Conservation (phyloP, 2,797 vertebrate species). For the Neomorphus geoffroyi region DNA sequence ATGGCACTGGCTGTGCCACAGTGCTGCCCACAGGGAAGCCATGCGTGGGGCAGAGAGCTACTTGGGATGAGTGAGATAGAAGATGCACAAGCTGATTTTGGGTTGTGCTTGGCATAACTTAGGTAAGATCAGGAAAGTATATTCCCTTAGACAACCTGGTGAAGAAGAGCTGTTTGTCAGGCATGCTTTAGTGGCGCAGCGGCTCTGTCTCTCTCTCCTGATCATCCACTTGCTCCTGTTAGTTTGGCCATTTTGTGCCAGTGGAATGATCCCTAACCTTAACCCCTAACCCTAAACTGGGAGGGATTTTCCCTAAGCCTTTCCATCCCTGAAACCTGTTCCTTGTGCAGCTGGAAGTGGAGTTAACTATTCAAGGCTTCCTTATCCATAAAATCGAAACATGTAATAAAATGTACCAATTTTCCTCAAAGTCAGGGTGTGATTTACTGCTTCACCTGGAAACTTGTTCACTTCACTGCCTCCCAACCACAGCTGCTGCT, state of each 20-base stretch:
- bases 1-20: neutral
- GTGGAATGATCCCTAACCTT: neutral
- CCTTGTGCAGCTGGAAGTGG: neutral
- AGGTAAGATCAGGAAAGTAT: neutral
- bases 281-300: neutral
- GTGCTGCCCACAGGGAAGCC: neutral
- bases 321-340: neutral
- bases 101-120: neutral
- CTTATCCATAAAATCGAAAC: neutral
- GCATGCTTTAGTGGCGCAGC: neutral
- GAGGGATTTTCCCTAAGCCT: neutral
- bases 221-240: rapidly evolving
- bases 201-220: neutral
- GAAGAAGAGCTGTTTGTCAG: neutral
- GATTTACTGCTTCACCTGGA: neutral
- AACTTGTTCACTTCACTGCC: neutral
- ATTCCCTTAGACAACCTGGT: neutral
- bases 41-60: rapidly evolving
- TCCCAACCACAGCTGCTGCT: neutral
- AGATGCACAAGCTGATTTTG: neutral
- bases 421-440: neutral
- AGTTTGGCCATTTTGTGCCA: neutral
- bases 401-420: neutral
- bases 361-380: neutral
- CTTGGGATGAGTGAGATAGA: rapidly evolving